Evolutionary conservation across 1,140 invertebrate species (phyloP).

Genomic region (Achatina immaculata): DNA sequence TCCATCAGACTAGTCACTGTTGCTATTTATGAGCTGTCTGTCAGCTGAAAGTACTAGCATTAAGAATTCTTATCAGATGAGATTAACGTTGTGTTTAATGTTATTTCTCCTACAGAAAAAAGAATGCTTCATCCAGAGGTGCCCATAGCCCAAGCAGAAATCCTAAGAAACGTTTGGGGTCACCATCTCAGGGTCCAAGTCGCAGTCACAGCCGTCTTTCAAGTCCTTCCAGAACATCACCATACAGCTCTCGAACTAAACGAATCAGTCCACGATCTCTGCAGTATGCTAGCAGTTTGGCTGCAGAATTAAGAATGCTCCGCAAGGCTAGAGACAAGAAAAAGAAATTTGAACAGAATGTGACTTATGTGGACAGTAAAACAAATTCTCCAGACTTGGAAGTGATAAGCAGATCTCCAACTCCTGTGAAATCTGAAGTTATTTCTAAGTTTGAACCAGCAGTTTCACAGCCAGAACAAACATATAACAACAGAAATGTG

Average conservation of each 20-base stretch:
- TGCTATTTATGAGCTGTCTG: too few species aligned
- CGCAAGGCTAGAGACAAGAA: conserved; percentile 56
- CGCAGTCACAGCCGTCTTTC: conserved; percentile 33
- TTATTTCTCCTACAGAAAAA: not conserved
- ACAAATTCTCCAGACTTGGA: conserved; percentile 38
- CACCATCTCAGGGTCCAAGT: conserved; percentile 4
- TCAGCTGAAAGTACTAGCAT: too few species aligned
- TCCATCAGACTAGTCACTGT: too few species aligned
- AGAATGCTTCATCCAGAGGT: conserved; percentile 16
- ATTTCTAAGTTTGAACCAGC: conserved; percentile 3
- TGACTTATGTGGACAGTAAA: conserved; percentile 29
- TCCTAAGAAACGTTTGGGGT: conserved; percentile 22
- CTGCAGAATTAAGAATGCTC: conserved; percentile 69
- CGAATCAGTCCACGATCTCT: conserved; percentile 14
- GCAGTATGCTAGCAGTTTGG: conserved; percentile 62
- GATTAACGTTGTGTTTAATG: too few species aligned
- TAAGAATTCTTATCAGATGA: too few species aligned
- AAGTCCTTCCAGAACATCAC: conserved; percentile 9
- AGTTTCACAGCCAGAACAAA: not conserved
- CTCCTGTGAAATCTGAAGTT: conserved; percentile 13
- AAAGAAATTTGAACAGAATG: conserved; percentile 24
- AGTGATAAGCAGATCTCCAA: conserved; percentile 37
- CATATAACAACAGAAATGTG: not conserved
- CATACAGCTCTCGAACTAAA: conserved; percentile 15
- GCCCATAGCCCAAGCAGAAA: conserved; percentile 7